These are phyloP conservation scores for Sminthurides bifidus DNA, from an alignment of 1,140 invertebrate species.

Conservation along the genomic window DNA sequence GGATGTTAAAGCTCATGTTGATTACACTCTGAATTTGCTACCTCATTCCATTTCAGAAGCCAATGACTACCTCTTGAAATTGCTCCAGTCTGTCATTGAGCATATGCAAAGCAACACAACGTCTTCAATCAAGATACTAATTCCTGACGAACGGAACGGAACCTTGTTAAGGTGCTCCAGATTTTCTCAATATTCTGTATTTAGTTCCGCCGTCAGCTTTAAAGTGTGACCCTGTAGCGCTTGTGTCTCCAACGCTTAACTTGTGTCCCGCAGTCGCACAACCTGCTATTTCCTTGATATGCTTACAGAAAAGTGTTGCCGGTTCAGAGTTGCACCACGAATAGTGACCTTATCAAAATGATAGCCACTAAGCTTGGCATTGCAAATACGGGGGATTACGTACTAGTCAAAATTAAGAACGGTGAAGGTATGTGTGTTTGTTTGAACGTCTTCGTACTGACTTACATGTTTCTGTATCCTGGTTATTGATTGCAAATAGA, in stretches of 20 bases:
- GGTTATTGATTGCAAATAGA: background rate
- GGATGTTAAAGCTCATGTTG: slow-evolving; percentile 27
- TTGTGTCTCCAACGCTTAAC: too few relatives aligned
- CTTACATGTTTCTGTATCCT: background rate
- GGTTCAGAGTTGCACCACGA: slow-evolving; percentile 26
- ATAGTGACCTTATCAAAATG: slow-evolving; percentile 31
- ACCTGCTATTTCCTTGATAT: too few relatives aligned
- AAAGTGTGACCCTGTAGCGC: too few relatives aligned
- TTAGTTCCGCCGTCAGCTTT: background rate
- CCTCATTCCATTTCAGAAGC: slow-evolving; percentile 24
- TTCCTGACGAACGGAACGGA: slow-evolving; percentile 31
- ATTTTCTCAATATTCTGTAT: background rate
- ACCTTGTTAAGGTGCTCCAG: slow-evolving; percentile 26
- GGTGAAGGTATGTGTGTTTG: slow-evolving; percentile 58
- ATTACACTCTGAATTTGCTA: slow-evolving; percentile 27
- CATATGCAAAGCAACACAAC: slow-evolving; percentile 22
- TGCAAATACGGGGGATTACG: slow-evolving; percentile 92
- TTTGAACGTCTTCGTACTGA: background rate
- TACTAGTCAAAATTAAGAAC: slow-evolving; percentile 77
- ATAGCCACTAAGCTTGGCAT: slow-evolving; percentile 44
- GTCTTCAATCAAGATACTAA: slow-evolving; percentile 25
- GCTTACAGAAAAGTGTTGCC: slow-evolving; percentile 30
- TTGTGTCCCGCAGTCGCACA: too few relatives aligned
- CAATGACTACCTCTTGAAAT: slow-evolving; percentile 30
- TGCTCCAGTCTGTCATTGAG: slow-evolving; percentile 24